Percentiles rank a stretch among this genome's conserved stretches.
Evolutionary conservation across 1,140 invertebrate genomes (phyloP).

Genomic region (Holotrichia oblita): DNA sequence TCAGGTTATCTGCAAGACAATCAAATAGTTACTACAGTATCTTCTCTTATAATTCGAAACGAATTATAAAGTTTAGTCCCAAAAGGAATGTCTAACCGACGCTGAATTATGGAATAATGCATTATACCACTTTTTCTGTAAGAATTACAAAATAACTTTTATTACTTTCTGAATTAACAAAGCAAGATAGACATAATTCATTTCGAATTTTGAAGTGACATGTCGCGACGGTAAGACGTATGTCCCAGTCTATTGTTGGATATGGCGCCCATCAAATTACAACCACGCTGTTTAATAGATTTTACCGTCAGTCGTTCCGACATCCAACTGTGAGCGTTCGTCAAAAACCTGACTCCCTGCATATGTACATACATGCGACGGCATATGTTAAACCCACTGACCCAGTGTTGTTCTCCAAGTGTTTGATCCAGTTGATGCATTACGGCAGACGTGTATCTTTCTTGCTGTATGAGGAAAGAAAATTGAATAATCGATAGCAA

Average conservation of each 20-base stretch:
- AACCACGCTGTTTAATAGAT: not conserved
- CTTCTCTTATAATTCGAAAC: no score
- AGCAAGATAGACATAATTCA: not conserved
- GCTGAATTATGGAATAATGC: no score
- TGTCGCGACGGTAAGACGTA: not conserved
- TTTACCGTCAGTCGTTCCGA: not conserved
- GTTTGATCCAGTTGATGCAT: slow-evolving; percentile 26
- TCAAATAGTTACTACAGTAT: no score
- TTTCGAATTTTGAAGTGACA: not conserved
- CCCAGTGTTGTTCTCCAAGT: not conserved
- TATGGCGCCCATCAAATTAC: not conserved
- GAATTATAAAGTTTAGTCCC: no score
- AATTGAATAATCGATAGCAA: not conserved
- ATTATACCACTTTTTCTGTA: no score
- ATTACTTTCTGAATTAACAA: not conserved
- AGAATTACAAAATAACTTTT: no score
- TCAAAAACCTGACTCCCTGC: not conserved
- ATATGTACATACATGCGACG: not conserved
- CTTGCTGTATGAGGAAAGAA: not conserved
- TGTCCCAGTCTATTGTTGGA: not conserved
- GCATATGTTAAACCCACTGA: slow-evolving; percentile 21
- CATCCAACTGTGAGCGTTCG: not conserved
- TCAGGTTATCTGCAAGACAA: no score
- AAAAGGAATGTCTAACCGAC: no score
- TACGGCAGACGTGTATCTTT: not conserved